Evolutionary conservation across 2,888 invertebrate genomes (phyloP).

Genomic region (Brenthis hecate): DNA sequence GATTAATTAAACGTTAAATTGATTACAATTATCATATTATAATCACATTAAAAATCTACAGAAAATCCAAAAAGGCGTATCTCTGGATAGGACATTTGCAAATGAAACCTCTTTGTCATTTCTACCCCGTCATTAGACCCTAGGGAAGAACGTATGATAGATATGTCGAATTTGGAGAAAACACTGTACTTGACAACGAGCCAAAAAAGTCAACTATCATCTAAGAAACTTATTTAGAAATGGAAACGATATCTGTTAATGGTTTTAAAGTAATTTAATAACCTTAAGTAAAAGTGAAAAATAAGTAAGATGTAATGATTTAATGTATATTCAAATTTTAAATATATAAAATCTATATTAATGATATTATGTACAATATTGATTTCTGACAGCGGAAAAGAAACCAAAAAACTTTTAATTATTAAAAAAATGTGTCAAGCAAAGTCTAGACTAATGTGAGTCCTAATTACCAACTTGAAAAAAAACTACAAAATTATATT

Average conservation of each 20-base stretch:
- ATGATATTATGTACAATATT: no score
- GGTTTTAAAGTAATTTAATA: background rate
- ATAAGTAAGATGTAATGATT: no score
- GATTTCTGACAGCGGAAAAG: no score
- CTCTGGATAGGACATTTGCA: slow-evolving; percentile 59
- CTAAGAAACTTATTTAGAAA: background rate
- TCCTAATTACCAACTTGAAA: no score
- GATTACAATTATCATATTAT: background rate
- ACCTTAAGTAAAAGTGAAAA: no score
- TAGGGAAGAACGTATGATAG: slow-evolving; percentile 27
- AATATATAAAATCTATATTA: no score
- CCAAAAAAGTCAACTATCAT: slow-evolving; percentile 1
- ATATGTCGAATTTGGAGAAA: slow-evolving; percentile 20
- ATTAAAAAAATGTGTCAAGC: no score
- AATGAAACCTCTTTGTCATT: slow-evolving; percentile 65
- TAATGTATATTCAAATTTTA: no score
- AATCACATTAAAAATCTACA: slow-evolving; percentile 16
- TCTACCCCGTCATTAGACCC: slow-evolving; percentile 40
- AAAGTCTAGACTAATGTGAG: no score
- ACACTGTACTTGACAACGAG: slow-evolving; percentile 14
- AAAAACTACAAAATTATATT: no score
- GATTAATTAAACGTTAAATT: background rate
- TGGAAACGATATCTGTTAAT: background rate
- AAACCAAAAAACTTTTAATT: no score
- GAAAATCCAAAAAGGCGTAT: slow-evolving; percentile 43